phyloP scores from a whole-genome alignment of 2,113 vertebrate species.

The Rhizomys pruinosus region DNA sequence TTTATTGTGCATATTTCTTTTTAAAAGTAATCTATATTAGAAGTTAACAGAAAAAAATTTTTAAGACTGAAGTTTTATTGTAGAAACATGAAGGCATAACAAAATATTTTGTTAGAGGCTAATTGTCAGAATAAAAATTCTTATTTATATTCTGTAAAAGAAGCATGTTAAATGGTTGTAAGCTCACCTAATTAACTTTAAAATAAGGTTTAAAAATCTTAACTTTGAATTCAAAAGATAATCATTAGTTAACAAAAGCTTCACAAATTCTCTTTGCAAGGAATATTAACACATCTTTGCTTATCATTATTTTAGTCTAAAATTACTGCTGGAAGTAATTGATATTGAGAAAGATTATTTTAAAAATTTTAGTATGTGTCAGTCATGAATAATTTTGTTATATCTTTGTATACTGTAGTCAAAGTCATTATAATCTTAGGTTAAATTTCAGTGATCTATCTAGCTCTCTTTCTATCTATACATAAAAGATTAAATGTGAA shows the following conservation, averaged over 20 bases:
- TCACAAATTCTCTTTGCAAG: conserved; percentile 51
- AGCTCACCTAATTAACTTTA: conserved; percentile 44
- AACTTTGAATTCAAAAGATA: conserved; percentile 66
- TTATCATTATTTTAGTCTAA: conserved; percentile 43
- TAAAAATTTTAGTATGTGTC: not conserved
- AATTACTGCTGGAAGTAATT: not conserved
- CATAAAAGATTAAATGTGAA: conserved; percentile 48
- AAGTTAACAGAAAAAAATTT: not conserved
- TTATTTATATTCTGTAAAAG: conserved; percentile 23
- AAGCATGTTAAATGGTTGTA: conserved; percentile 6
- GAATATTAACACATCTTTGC: not conserved
- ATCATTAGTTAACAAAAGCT: conserved; percentile 29
- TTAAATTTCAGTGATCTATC: conserved; percentile 32
- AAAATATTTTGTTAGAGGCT: not conserved
- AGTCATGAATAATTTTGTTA: conserved; percentile 17
- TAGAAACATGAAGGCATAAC: not conserved
- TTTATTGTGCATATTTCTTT: not conserved
- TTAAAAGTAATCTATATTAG: not conserved
- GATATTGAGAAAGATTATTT: conserved; percentile 40
- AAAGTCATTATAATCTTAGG: conserved; percentile 17
- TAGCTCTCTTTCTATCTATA: not conserved
- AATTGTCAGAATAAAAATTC: conserved; percentile 11
- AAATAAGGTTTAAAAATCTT: conserved; percentile 14
- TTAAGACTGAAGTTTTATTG: not conserved
- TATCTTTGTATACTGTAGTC: conserved; percentile 9